Evolutionary conservation across 2,113 vertebrate species (phyloP), one percentile per base, ranked within the genome.

Genomic region (Ictidomys tridecemlineatus): DNA sequence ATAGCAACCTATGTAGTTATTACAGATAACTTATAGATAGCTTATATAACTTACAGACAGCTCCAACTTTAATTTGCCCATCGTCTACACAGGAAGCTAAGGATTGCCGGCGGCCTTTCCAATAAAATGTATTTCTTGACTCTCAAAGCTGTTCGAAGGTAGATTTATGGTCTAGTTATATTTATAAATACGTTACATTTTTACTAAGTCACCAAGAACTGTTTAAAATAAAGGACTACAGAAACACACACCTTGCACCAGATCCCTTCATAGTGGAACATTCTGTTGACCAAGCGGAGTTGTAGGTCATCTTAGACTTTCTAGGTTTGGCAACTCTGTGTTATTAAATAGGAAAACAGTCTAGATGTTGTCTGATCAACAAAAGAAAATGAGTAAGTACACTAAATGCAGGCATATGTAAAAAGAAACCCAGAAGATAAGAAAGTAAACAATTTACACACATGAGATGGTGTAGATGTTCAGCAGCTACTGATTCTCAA

Each of bases 351-450:
- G 13, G 70, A 92, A 94, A 90, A n/a, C 39, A 76, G 6, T 58
- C 37, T 84, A 67, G 80, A 89, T 85, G 45, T 86, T 48, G n/a
- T 74, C 8, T 69, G 39, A 87, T 30, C 24, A 51, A 73, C 22
- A 73, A 77, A 87, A 70, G 32, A 76, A 17, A 72, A 77, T 56
- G 16, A 77, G 2, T 45, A 74, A 61, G 28, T 74, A 17, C 12
- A 37, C 10, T n/a, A 72, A 45, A 37, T 67, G 42, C 14, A 65
- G 37, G 14, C 30, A 84, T 48, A n/a, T n/a, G 2, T 67, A 51
- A 92, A 95, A 58, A 89, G 24, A 85, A 92, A 48, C 77, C 8
- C 70, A 90, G 72, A 53, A 96, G 82, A 63, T 61, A 65, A 95
- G 74, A 70, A 87, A 70, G 22, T 18, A 73, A 84, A 76, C 39